Percentiles rank a stretch among this genome's conserved stretches.
These are phyloP conservation scores for Antechinus stuartii DNA, from an alignment of 2,113 vertebrate genomes.

Conservation along the genomic window DNA sequence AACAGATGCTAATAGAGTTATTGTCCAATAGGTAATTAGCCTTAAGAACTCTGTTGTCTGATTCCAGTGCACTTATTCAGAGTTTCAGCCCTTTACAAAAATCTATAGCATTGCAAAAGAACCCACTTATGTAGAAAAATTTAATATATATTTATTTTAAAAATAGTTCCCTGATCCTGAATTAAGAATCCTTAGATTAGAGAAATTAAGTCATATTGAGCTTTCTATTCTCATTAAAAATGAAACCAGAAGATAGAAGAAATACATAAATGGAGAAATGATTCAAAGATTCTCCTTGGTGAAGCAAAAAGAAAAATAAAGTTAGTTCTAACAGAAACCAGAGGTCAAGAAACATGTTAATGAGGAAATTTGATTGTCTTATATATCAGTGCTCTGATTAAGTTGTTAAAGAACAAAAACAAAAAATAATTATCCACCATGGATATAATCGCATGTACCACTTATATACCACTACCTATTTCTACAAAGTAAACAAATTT, in stretches of 20 bases:
- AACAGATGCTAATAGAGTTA: too few species aligned
- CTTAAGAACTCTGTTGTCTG: too few species aligned
- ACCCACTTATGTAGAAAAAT: not conserved
- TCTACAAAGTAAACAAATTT: not conserved
- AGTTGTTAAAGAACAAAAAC: not conserved
- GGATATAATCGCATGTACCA: not conserved
- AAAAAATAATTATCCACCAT: not conserved
- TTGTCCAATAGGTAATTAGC: too few species aligned
- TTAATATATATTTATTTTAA: not conserved
- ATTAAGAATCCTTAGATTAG: not conserved
- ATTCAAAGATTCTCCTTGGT: not conserved
- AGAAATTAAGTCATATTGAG: not conserved
- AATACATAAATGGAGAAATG: not conserved
- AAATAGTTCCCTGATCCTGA: not conserved
- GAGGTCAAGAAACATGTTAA: not conserved
- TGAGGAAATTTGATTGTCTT: not conserved
- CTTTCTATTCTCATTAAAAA: not conserved
- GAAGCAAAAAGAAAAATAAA: not conserved
- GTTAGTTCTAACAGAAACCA: not conserved
- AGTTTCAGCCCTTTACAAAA: not conserved
- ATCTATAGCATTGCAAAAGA: not conserved
- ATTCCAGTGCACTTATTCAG: too few species aligned
- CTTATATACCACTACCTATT: not conserved
- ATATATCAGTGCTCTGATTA: not conserved
- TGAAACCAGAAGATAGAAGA: not conserved